These are phyloP conservation scores for Leucoma salicis DNA, from an alignment of 2,888 invertebrate species.

Conservation along the genomic window DNA sequence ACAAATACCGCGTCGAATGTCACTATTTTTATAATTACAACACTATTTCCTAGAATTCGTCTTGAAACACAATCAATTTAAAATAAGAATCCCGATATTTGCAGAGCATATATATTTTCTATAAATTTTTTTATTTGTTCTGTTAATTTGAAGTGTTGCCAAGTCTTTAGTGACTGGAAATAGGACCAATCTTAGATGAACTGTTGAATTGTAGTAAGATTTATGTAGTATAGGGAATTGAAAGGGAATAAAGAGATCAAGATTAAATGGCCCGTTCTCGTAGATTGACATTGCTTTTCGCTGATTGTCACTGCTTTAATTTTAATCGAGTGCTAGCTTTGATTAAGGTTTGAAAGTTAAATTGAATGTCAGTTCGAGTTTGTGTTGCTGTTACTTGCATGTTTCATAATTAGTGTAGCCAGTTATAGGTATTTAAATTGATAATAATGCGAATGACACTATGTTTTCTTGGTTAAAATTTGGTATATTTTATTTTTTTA, in stretches of 20 bases:
- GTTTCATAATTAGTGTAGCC: conserved; percentile 14
- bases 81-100: conserved; percentile 32
- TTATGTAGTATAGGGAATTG: conserved; percentile 16
- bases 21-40: conserved; percentile 39
- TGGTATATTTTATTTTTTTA: too few relatives aligned
- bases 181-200: conserved; percentile 26
- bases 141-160: conserved; percentile 38
- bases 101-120: conserved; percentile 37
- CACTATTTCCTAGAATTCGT: conserved; percentile 41
- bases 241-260: conserved; percentile 23
- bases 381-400: conserved; percentile 15
- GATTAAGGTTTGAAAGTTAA: conserved; percentile 24
- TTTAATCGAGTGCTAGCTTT: conserved; percentile 22
- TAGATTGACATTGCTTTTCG: conserved; percentile 29
- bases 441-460: conserved; percentile 16
- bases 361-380: conserved; percentile 20
- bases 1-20: conserved; percentile 27
- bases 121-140: conserved; percentile 30
- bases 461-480: too few relatives aligned
- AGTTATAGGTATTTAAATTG: conserved; percentile 8
- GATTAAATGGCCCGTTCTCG: conserved; percentile 21
- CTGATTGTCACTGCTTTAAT: conserved; percentile 29
- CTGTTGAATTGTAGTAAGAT: conserved; percentile 24
- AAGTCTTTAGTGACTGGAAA: conserved; percentile 32
- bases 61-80: conserved; percentile 35